Percentiles rank a stretch among this genome's conserved stretches.
These are phyloP conservation scores for Cervus canadensis DNA, from an alignment of 2,113 vertebrate species.

Conservation along the genomic window DNA sequence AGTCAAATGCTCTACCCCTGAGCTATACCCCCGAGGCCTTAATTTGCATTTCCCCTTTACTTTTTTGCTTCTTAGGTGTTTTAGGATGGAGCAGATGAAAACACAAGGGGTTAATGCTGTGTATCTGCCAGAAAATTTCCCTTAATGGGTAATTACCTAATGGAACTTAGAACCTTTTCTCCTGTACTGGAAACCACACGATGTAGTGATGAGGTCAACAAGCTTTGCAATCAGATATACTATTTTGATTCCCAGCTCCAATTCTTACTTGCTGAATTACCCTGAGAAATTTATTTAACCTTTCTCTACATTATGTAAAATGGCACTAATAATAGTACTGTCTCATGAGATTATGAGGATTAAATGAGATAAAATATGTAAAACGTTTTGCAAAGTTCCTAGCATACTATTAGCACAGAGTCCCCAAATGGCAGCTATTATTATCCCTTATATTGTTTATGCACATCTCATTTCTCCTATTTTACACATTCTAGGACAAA, in stretches of 20 bases:
- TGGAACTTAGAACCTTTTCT: not conserved
- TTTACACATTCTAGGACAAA: not conserved
- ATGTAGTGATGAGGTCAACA: not conserved
- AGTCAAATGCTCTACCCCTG: not conserved
- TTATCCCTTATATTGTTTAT: not conserved
- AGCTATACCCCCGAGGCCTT: not conserved
- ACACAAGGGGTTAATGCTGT: not conserved
- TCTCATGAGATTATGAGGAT: not conserved
- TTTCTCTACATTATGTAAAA: not conserved
- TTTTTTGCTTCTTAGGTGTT: not conserved
- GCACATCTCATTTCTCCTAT: not conserved
- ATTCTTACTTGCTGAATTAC: not conserved
- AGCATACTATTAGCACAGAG: not conserved
- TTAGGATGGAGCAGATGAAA: not conserved
- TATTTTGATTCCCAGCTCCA: not conserved
- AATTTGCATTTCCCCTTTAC: slow-evolving; percentile 10
- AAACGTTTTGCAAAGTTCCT: not conserved
- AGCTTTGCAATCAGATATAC: not conserved
- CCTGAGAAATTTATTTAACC: slow-evolving; percentile 22
- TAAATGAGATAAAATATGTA: slow-evolving; percentile 18
- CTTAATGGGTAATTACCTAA: not conserved
- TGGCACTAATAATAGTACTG: not conserved
- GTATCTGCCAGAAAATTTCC: not conserved
- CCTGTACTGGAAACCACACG: not conserved
- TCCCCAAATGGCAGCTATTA: not conserved